Percentiles rank a stretch among this genome's conserved stretches.
Conservation (phyloP, 92 coral and sea anemone species). For the Zoanthus sociatus region DNA sequence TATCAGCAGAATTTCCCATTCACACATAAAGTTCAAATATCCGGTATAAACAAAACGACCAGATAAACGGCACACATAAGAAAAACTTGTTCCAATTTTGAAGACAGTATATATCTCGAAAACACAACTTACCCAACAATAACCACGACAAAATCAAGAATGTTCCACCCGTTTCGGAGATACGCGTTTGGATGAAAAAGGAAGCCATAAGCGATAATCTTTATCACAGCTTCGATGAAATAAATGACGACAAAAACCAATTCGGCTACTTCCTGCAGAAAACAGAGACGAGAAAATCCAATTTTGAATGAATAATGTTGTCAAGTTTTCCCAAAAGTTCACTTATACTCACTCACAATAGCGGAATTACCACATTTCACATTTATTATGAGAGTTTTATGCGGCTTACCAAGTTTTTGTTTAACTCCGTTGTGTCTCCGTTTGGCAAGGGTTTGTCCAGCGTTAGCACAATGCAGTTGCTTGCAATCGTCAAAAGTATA, state of each 20-base stretch:
- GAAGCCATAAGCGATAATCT: slow-evolving; percentile 92
- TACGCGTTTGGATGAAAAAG: slow-evolving; percentile 88
- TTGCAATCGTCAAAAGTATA: slow-evolving; percentile 96
- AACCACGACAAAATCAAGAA: slow-evolving; percentile 95
- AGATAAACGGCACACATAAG: slow-evolving; percentile 43
- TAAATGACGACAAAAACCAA: slow-evolving; percentile 87
- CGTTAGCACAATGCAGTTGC: slow-evolving; percentile 92
- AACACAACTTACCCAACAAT: slow-evolving; percentile 87
- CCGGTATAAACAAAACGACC: slow-evolving; percentile 68
- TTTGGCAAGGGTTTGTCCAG: slow-evolving; percentile 93
- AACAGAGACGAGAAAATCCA: slow-evolving; percentile 16
- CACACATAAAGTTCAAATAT: slow-evolving; percentile 49
- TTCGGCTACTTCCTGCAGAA: slow-evolving; percentile 86
- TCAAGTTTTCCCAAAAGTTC: slow-evolving; percentile 20
- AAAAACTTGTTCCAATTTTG: slow-evolving; percentile 21
- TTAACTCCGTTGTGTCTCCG: slow-evolving; percentile 88
- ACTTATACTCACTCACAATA: slow-evolving; percentile 35
- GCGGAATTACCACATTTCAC: neutral
- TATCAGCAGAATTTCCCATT: slow-evolving; percentile 3
- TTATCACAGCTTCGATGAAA: slow-evolving; percentile 89
- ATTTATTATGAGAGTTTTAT: neutral
- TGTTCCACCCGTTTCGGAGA: slow-evolving; percentile 98
- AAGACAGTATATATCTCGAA: slow-evolving; percentile 6
- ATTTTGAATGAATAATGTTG: neutral
- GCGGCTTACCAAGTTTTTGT: slow-evolving; percentile 79